These are phyloP conservation scores for Mormyrus lacerda DNA, from an alignment of 2,113 vertebrate species.

Conservation along the genomic window DNA sequence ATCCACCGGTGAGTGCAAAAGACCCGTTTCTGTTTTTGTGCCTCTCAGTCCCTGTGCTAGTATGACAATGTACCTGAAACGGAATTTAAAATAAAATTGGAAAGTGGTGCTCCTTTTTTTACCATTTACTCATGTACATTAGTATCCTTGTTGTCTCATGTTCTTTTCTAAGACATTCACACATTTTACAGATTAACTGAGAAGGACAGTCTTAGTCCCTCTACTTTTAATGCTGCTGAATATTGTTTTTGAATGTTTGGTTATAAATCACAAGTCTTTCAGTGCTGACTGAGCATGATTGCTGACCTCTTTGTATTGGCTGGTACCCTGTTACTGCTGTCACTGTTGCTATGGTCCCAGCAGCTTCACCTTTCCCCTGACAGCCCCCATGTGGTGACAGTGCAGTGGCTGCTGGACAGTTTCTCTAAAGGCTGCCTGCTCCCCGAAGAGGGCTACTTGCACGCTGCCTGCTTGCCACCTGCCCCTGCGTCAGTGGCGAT, in stretches of 20 bases:
- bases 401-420: conserved; percentile 84
- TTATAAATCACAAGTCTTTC: background rate
- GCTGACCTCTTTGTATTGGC: background rate
- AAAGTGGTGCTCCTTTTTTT: background rate
- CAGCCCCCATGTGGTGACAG: conserved; percentile 82
- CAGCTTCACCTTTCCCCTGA: conserved; percentile 26
- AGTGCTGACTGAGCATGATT: background rate
- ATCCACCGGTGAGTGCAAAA: conserved; percentile 66
- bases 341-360: background rate
- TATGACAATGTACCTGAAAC: background rate
- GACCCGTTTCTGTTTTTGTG: background rate
- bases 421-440: conserved; percentile 71
- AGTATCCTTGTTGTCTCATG: background rate
- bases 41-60: background rate
- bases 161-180: background rate
- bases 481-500: conserved; percentile 56
- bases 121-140: background rate
- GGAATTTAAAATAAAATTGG: background rate
- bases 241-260: background rate
- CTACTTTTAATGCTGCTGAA: background rate
- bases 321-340: conserved; percentile 2
- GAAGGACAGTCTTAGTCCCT: background rate
- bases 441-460: conserved; percentile 71
- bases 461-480: conserved; percentile 66
- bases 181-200: background rate